Conservation (phyloP, 2,797 vertebrate genomes). For the Peromyscus melanophrys region DNA sequence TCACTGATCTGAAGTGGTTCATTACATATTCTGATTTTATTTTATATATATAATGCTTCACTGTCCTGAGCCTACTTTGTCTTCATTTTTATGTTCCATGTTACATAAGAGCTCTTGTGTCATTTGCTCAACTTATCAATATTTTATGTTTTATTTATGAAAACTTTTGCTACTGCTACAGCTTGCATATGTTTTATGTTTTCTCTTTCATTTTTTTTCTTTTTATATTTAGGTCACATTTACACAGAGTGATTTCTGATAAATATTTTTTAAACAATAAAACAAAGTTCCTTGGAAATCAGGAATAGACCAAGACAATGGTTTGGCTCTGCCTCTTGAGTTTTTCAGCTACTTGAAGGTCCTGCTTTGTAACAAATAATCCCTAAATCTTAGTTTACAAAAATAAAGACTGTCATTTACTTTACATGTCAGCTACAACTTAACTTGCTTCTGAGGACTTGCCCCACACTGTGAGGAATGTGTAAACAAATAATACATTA, state of each 20-base stretch:
- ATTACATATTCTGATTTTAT: slow-evolving; percentile 57
- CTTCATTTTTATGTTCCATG: not conserved
- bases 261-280: slow-evolving; percentile 36
- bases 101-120: slow-evolving; percentile 60
- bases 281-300: slow-evolving; percentile 7
- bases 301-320: not conserved
- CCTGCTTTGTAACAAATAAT: not conserved
- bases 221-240: slow-evolving; percentile 6
- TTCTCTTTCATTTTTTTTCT: not conserved
- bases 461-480: not conserved
- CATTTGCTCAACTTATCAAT: slow-evolving; percentile 21
- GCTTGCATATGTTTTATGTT: not conserved
- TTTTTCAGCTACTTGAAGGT: not conserved
- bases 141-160: slow-evolving; percentile 57
- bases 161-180: not conserved
- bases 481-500: not conserved
- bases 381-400: not conserved
- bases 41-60: not conserved
- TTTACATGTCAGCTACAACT: not conserved
- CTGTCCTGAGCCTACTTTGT: not conserved
- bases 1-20: slow-evolving; percentile 1
- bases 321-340: not conserved
- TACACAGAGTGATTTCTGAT: not conserved
- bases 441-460: not conserved
- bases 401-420: not conserved